These are phyloP conservation scores for Vipera ursinii DNA, from an alignment of 2,797 vertebrate genomes.

Conservation along the genomic window DNA sequence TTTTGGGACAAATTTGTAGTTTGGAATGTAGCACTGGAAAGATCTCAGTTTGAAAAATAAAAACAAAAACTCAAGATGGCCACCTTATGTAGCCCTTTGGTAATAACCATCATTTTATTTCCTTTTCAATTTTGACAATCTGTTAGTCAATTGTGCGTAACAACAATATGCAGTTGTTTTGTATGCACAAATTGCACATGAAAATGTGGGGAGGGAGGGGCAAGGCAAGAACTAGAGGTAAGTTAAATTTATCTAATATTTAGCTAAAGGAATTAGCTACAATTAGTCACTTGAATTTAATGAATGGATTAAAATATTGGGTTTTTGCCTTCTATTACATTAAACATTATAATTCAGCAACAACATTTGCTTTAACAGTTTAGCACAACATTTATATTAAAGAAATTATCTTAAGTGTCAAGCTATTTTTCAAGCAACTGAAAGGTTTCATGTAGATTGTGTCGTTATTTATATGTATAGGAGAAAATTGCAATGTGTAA, in stretches of 20 bases:
- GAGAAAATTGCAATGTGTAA: constrained; percentile 66
- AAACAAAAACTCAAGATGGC: neutral
- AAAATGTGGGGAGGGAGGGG: neutral
- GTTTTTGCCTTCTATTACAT: neutral
- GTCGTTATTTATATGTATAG: constrained; percentile 64
- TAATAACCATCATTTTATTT: neutral
- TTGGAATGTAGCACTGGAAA: neutral
- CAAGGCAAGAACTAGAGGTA: neutral
- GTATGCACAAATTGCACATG: neutral
- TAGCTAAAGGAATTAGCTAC: neutral
- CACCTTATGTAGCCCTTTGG: neutral
- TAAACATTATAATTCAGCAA: constrained; percentile 43
- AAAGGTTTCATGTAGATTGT: constrained; percentile 60
- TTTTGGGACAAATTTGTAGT: neutral
- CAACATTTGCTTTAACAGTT: constrained; percentile 7
- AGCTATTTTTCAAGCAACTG: constrained; percentile 55
- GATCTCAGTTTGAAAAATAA: neutral
- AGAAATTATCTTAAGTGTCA: constrained; percentile 56
- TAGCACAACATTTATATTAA: constrained; percentile 53
- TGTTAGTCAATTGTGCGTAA: neutral
- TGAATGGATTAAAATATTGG: neutral
- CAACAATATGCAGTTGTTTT: neutral
- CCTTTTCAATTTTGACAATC: neutral
- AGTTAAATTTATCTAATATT: neutral
- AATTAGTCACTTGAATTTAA: neutral